Conservation (phyloP, 2,888 invertebrate genomes). For the Xestobium rufovillosum region DNA sequence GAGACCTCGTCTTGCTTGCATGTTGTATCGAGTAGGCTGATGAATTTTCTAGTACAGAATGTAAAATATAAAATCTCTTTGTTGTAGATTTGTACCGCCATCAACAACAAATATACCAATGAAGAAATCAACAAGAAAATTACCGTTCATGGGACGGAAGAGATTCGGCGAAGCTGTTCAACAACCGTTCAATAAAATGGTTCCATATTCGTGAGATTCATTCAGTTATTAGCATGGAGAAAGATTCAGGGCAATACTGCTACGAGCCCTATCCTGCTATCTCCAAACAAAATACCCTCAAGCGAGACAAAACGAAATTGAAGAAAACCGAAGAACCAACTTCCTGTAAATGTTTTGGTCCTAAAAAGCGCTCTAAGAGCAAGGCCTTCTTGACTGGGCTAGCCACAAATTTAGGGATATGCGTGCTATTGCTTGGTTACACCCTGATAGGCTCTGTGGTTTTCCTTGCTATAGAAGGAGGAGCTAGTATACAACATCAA, state of each 20-base stretch:
- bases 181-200: no score
- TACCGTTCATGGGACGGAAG: no score
- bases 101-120: no score
- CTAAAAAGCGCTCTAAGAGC: conserved; percentile 33
- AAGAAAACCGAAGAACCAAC: conserved; percentile 32
- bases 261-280: conserved; percentile 43
- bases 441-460: conserved; percentile 66
- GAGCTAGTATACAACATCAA: conserved; percentile 50
- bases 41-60: no score
- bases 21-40: no score
- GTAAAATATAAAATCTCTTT: no score
- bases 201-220: no score
- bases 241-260: conserved; percentile 37
- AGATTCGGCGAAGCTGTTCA: no score
- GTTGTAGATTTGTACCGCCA: no score
- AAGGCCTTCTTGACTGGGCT: conserved; percentile 62
- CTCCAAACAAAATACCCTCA: conserved; percentile 37
- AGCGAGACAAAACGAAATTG: conserved; percentile 44
- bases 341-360: conserved; percentile 37
- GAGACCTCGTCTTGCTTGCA: no score
- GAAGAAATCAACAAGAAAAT: no score
- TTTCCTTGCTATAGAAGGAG: conserved; percentile 77
- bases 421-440: conserved; percentile 72
- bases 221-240: no score
- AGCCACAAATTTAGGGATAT: conserved; percentile 73